A percentile compares a stretch with the other conserved stretches of the same genome.
Evolutionary conservation across 2,113 vertebrate species (phyloP).

Genomic region (Motacilla alba): DNA sequence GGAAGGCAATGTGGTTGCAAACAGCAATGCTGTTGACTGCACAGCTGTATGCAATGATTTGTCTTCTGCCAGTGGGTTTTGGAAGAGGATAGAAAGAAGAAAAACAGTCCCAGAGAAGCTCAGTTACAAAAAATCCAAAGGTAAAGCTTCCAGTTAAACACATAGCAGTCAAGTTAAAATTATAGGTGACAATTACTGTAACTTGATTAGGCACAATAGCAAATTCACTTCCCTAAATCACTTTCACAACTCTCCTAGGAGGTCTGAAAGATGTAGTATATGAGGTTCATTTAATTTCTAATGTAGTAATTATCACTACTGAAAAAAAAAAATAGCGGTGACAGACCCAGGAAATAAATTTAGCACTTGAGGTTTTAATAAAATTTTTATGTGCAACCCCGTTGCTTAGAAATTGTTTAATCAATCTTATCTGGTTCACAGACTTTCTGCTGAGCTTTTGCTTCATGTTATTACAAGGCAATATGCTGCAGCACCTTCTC

Average conservation of each 20-base stretch:
- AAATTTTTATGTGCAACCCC: constrained; percentile 68
- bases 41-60: background rate
- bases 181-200: constrained; percentile 74
- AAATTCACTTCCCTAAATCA: constrained; percentile 64
- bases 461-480: constrained; percentile 50
- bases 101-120: background rate
- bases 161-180: constrained; percentile 66
- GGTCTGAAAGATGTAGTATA: constrained; percentile 63
- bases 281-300: constrained; percentile 76
- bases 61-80: background rate
- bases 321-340: constrained; percentile 47
- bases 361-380: constrained; percentile 70
- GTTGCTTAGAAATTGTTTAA: constrained; percentile 70
- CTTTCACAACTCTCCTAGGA: constrained; percentile 66
- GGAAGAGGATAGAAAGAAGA: background rate
- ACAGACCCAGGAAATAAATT: constrained; percentile 71
- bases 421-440: constrained; percentile 69
- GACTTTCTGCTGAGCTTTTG: constrained; percentile 54
- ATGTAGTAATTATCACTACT: constrained; percentile 73
- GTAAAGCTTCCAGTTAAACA: constrained; percentile 56
- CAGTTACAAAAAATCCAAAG: background rate
- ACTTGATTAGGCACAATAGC: constrained; percentile 69
- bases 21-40: background rate
- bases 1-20: background rate
- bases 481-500: constrained; percentile 34